phyloP scores from a whole-genome alignment of 1,140 invertebrate species.

The Drosophila yakuba region DNA sequence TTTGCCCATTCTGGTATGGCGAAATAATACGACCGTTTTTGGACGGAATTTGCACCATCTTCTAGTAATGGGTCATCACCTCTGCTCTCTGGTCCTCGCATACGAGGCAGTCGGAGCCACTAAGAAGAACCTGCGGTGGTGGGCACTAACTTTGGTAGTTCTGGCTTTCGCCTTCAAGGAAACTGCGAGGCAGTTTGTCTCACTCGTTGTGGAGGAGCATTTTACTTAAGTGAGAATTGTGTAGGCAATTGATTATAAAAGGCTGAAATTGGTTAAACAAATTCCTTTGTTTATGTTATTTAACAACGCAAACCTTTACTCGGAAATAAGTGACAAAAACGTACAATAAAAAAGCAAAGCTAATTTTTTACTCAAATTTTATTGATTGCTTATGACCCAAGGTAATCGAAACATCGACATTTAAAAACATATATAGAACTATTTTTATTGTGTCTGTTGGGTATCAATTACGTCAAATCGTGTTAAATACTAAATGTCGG shows the following conservation, averaged over 20 bases:
- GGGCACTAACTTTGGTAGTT: conserved; percentile 46
- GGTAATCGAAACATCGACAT: conserved; percentile 23
- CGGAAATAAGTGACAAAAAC: neutral
- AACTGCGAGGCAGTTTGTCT: conserved; percentile 44
- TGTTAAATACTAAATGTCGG: conserved; percentile 50
- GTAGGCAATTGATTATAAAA: neutral
- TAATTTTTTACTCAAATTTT: conserved; percentile 23
- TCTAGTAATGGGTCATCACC: conserved; percentile 70
- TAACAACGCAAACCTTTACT: neutral
- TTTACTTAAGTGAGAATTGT: conserved; percentile 11
- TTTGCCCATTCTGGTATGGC: conserved; percentile 86
- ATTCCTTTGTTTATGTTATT: too few relatives aligned
- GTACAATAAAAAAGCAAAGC: neutral
- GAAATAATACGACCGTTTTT: conserved; percentile 82
- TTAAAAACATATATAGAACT: conserved; percentile 73
- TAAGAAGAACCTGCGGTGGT: conserved; percentile 29
- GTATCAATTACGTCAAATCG: conserved; percentile 68
- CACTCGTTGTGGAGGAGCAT: conserved; percentile 46
- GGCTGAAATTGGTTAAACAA: neutral
- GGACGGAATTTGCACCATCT: conserved; percentile 66
- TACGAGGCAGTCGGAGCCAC: conserved; percentile 57
- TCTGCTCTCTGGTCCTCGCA: conserved; percentile 68
- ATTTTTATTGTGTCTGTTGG: conserved; percentile 75
- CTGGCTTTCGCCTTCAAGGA: conserved; percentile 60
- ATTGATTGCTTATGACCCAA: conserved; percentile 23